A percentile compares a stretch with the other conserved stretches of the same genome.
Conservation (phyloP, 2,797 vertebrate species). For the Myoxocephalus aenaeus region DNA sequence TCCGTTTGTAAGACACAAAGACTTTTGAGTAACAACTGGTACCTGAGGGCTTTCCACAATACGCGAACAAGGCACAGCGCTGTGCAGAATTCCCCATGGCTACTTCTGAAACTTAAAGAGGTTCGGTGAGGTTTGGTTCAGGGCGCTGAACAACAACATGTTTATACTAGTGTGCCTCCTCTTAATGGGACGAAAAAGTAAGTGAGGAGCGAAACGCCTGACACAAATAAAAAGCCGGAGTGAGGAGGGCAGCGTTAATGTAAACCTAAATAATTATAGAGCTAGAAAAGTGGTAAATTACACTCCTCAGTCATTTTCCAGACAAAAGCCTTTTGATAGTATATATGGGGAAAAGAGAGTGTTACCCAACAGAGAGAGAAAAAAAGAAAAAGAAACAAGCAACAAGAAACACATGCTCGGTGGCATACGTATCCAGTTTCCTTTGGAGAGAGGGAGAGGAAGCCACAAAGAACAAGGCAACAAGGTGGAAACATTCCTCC, state of each 20-base stretch:
- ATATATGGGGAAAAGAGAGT: conserved; percentile 55
- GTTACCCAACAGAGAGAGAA: conserved; percentile 58
- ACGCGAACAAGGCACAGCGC: conserved; percentile 43
- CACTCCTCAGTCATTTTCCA: conserved; percentile 57
- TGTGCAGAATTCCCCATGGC: conserved; percentile 52
- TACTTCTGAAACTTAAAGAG: conserved; percentile 69
- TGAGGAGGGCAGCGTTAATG: conserved; percentile 46
- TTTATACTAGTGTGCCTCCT: conserved; percentile 27
- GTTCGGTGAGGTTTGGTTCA: conserved; percentile 55
- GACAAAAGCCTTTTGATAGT: conserved; percentile 77
- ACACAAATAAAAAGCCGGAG: conserved; percentile 17
- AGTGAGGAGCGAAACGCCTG: conserved; percentile 4
- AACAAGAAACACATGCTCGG: conserved; percentile 76
- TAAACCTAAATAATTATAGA: conserved; percentile 71
- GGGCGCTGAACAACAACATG: conserved; percentile 42
- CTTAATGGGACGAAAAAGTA: conserved; percentile 29
- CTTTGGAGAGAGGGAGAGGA: conserved; percentile 53
- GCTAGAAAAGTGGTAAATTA: conserved; percentile 66
- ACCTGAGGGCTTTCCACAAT: conserved; percentile 61
- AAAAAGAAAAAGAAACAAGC: conserved; percentile 48
- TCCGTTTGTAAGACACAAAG: conserved; percentile 54
- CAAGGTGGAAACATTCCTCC: conserved; percentile 78
- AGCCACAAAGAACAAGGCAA: conserved; percentile 66
- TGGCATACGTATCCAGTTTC: conserved; percentile 74
- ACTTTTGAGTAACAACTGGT: conserved; percentile 56